A percentile compares a stretch with the other conserved stretches of the same genome.
Evolutionary conservation across 2,888 invertebrate species (phyloP).

Genomic region (Biston betularia): DNA sequence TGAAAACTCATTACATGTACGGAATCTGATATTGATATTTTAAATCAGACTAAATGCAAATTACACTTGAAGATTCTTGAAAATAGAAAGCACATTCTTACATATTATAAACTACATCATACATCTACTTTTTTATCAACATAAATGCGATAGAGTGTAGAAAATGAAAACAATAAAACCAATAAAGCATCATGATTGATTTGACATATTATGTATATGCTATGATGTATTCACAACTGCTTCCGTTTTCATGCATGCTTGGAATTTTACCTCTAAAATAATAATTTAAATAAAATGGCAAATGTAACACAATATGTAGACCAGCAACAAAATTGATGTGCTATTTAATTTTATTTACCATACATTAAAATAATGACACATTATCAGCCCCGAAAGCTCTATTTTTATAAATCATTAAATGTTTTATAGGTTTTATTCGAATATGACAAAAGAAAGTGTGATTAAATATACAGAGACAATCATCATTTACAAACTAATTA

Average conservation of each 20-base stretch:
- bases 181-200: conserved; percentile 66
- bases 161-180: conserved; percentile 80
- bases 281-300: not conserved
- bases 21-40: conserved; percentile 36
- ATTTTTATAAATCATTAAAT: conserved; percentile 20
- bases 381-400: not conserved
- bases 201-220: not conserved
- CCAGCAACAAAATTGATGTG: not conserved
- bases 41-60: conserved; percentile 45
- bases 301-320: not conserved
- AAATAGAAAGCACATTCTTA: conserved; percentile 45
- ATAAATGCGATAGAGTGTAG: conserved; percentile 82
- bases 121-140: conserved; percentile 46
- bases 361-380: not conserved
- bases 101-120: conserved; percentile 38
- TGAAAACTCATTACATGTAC: conserved; percentile 41
- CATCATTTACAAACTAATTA: conserved; percentile 85
- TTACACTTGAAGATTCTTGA: conserved; percentile 41
- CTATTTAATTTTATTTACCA: not conserved
- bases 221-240: conserved; percentile 2
- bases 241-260: not conserved
- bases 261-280: not conserved
- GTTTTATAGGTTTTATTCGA: conserved; percentile 78
- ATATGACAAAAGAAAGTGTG: conserved; percentile 65
- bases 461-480: conserved; percentile 78